Conservation (phyloP, 2,797 vertebrate genomes). For the Pelobates cultripes region DNA sequence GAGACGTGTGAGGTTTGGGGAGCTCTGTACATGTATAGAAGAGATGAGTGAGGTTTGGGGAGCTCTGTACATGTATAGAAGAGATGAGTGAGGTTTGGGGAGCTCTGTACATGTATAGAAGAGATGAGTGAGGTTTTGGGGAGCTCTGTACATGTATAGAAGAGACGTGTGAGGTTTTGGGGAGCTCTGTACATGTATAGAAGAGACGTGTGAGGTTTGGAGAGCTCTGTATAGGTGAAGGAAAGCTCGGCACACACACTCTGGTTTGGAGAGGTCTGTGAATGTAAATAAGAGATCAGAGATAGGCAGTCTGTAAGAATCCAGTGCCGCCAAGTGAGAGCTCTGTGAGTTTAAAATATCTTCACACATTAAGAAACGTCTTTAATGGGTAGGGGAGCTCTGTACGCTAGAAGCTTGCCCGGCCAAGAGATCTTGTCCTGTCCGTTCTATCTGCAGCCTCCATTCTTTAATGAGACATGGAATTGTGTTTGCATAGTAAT, state of each 20-base stretch:
- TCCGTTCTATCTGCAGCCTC: constrained; percentile 6
- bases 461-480: constrained; percentile 41
- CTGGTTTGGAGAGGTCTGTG: no score
- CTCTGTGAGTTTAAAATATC: neutral
- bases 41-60: constrained; percentile 3
- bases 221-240: no score
- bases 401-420: neutral
- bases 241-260: no score
- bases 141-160: neutral
- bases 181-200: neutral
- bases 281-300: no score
- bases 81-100: constrained; percentile 1
- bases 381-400: neutral
- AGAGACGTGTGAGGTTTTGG: neutral
- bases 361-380: neutral
- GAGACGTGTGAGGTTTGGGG: neutral
- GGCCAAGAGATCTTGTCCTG: neutral
- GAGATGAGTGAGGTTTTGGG: neutral
- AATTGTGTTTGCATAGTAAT: constrained; percentile 45
- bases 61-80: neutral
- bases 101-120: neutral
- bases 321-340: no score
- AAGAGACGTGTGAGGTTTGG: no score
- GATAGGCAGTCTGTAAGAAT: no score
- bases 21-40: neutral